These are phyloP conservation scores for Lepeophtheirus salmonis DNA, from an alignment of 1,140 invertebrate genomes.

Conservation along the genomic window DNA sequence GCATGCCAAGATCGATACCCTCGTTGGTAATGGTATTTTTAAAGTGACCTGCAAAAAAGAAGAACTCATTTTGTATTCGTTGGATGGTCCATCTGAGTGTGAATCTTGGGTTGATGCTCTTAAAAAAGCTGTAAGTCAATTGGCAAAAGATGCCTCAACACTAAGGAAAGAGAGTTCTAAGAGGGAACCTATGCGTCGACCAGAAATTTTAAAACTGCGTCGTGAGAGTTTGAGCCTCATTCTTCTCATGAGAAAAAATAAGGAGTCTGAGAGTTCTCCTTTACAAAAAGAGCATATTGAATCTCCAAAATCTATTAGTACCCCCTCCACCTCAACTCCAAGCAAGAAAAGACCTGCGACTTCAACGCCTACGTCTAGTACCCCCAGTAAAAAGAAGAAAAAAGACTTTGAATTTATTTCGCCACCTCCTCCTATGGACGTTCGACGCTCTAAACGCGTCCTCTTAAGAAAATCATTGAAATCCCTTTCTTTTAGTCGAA, in stretches of 20 bases:
- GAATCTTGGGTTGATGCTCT: constrained; percentile 14
- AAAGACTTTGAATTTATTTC: neutral
- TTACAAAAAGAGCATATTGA: neutral
- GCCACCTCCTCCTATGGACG: neutral
- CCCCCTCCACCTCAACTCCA: neutral
- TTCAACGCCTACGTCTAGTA: neutral
- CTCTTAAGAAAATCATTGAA: constrained; percentile 2
- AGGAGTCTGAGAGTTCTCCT: neutral
- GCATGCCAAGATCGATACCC: constrained; percentile 26
- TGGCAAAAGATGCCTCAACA: constrained; percentile 3
- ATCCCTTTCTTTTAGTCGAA: neutral
- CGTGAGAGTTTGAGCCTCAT: constrained; percentile 17
- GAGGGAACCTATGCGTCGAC: constrained; percentile 13
- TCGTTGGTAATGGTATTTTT: constrained; percentile 25
- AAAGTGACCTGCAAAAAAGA: constrained; percentile 29
- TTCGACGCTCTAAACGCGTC: neutral
- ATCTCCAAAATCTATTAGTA: neutral
- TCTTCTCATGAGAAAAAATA: constrained; percentile 6
- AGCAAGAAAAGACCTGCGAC: constrained; percentile 6
- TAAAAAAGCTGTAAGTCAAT: constrained; percentile 1
- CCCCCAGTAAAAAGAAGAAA: neutral
- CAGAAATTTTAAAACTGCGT: constrained; percentile 13
- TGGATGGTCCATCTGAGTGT: neutral
- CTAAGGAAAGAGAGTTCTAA: constrained; percentile 8
- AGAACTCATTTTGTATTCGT: constrained; percentile 26